Evolutionary conservation across 2,797 vertebrate genomes (phyloP).

Genomic region (Tinamus major): DNA sequence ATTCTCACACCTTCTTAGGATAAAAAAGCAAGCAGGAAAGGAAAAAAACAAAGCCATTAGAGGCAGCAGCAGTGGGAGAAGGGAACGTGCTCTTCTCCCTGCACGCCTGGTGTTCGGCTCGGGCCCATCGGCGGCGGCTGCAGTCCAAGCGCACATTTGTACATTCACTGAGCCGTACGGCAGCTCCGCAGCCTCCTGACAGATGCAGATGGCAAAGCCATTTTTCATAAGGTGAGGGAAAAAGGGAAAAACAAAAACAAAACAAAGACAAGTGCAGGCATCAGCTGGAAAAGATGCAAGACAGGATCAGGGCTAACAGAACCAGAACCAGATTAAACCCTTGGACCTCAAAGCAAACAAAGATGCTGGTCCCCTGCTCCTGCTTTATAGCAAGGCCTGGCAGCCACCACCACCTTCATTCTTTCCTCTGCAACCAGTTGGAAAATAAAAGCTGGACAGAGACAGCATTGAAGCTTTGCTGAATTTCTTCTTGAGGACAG

Average conservation of each 20-base stretch:
- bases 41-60: not conserved
- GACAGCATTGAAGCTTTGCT: not conserved
- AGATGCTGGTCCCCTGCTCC: not conserved
- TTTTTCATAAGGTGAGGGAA: slow-evolving; percentile 71
- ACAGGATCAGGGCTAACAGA: not conserved
- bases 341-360: not conserved
- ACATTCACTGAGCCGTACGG: slow-evolving; percentile 73
- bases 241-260: not conserved
- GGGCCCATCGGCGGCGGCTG: slow-evolving; percentile 41
- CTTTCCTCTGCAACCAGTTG: not conserved
- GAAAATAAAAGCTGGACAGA: not conserved
- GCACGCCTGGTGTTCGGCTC: slow-evolving; percentile 62
- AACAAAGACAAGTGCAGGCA: slow-evolving; percentile 3
- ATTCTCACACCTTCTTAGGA: slow-evolving; percentile 15
- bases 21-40: not conserved
- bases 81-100: not conserved
- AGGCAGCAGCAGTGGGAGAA: not conserved
- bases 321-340: slow-evolving; percentile 7
- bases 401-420: not conserved
- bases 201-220: slow-evolving; percentile 77
- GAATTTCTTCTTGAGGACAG: not conserved
- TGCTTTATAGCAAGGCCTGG: not conserved
- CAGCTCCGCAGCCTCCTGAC: slow-evolving; percentile 61
- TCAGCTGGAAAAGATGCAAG: slow-evolving; percentile 40
- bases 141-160: slow-evolving; percentile 71